Evolutionary conservation across 1,140 invertebrate genomes (phyloP).

Genomic region (Ectropis grisescens): DNA sequence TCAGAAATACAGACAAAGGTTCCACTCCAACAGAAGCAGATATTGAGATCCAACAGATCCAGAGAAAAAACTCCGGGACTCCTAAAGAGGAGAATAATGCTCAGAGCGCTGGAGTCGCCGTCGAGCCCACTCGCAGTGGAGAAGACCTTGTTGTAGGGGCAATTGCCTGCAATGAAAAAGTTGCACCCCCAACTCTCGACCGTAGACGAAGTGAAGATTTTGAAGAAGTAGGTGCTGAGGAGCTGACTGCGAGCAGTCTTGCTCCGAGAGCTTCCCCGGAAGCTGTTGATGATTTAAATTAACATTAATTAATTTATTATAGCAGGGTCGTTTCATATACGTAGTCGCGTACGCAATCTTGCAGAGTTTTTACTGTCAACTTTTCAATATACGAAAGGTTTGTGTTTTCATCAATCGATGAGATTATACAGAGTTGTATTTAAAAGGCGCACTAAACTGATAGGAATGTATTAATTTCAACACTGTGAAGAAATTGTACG

Average conservation of each 20-base stretch:
- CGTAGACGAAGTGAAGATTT: conserved; percentile 35
- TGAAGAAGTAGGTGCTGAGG: conserved; percentile 3
- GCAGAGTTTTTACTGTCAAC: no score
- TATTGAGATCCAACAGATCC: conserved; percentile 51
- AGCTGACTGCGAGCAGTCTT: conserved; percentile 12
- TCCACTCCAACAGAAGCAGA: conserved; percentile 16
- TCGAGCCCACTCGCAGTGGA: conserved; percentile 2
- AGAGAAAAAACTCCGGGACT: conserved; percentile 25
- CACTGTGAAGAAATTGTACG: no score
- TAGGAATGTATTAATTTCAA: no score
- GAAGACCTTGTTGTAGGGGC: conserved; percentile 5
- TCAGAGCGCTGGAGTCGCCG: conserved; percentile 8
- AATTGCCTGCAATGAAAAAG: conserved; percentile 9
- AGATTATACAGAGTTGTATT: no score
- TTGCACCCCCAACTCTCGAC: conserved; percentile 36
- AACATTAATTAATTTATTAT: no score
- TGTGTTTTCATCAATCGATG: no score
- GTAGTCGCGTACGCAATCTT: no score
- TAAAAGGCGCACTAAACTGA: no score
- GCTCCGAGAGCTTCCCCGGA: conserved; percentile 36
- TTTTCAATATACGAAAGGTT: no score
- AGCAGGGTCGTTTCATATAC: no score
- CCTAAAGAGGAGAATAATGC: conserved; percentile 4
- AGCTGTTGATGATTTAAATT: conserved; percentile 38
- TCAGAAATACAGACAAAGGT: conserved; percentile 24